These are phyloP conservation scores for Dolichomitus sp. DNA, from an alignment of 2,888 invertebrate genomes.

Conservation along the genomic window DNA sequence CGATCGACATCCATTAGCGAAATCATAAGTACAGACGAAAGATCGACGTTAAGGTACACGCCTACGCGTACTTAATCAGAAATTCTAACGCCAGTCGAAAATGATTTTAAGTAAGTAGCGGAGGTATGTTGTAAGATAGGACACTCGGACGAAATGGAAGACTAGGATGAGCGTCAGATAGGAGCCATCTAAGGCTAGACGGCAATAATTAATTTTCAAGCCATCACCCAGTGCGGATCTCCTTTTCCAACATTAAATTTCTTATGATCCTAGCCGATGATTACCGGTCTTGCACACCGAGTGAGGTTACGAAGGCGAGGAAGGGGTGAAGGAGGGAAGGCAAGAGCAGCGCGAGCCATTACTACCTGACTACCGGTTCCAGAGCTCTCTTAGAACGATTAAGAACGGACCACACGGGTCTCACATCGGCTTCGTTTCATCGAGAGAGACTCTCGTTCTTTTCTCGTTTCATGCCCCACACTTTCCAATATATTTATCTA, in stretches of 20 bases:
- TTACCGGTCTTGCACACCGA: conserved; percentile 55
- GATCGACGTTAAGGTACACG: conserved; percentile 19
- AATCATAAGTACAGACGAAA: conserved; percentile 12
- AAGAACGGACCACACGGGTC: conserved; percentile 36
- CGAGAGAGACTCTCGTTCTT: background rate
- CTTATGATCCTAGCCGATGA: conserved; percentile 59
- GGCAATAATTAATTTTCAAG: conserved; percentile 61
- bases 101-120: conserved; percentile 9
- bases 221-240: conserved; percentile 55
- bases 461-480: background rate
- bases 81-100: conserved; percentile 20
- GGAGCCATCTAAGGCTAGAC: conserved; percentile 31
- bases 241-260: conserved; percentile 58
- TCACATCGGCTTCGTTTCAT: conserved; percentile 7
- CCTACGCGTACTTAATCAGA: conserved; percentile 2
- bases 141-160: background rate
- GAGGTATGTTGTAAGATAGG: background rate
- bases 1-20: conserved; percentile 37
- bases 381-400: conserved; percentile 36
- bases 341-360: conserved; percentile 35
- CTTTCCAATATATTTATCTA: background rate
- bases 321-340: conserved; percentile 27
- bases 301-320: conserved; percentile 21
- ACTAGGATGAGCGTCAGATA: conserved; percentile 26
- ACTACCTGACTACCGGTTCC: conserved; percentile 51